Base-by-base conservation (phyloP, 2,888 invertebrate species). In the Pardosa pseudoannulata region DNA sequence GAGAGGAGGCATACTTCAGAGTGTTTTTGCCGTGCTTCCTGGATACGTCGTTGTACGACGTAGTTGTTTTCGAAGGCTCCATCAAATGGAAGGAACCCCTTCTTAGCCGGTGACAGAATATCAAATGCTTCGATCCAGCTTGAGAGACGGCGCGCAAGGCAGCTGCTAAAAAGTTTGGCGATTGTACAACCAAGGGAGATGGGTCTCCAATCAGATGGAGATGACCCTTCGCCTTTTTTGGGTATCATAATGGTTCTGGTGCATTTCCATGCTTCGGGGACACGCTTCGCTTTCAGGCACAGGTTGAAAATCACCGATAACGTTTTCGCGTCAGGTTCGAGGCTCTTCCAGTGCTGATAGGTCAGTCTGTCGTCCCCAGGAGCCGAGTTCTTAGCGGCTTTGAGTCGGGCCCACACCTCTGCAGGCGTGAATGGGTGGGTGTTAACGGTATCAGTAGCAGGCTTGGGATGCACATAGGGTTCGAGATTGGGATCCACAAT, bases 11-110 rank as follows among this genome's bases (percentile, higher is more conserved):
- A 50, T 0, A 29, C 1, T 1, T 41, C 46, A 0, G 19, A 2
- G 19, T 41, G 36, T 0, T 39, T 2, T 9, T 5, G 1, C 16
- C 32, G 7, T 11, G 67, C n/a, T 1, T 5, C n/a, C 11, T 13
- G 28, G 7, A 31, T 11, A 1, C 5, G 9, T 19, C 31, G 29
- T 31, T 67, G 5, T 2, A 31, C 3, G 9, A 28, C 27, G 27
- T 11, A 71, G 3, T 32, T 16, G 19, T 71, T 32, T 41, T 71
- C 70, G 39, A 71, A 71, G 3, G 39, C 70, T 1, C 70, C 41
- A 27, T 71, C 70, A 39, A 23, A 39, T 1, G 41, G 70, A n/a
- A 71, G n/a, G 16, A 71, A 71, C 1, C 70, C 32, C 31, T 68
- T 68, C 32, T 68, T 31, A 9, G 2, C 36, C 1, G 16, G 16